A percentile compares a stretch with the other conserved stretches of the same genome.
Conservation (phyloP, 2,113 vertebrate genomes). For the Pandion haliaetus region DNA sequence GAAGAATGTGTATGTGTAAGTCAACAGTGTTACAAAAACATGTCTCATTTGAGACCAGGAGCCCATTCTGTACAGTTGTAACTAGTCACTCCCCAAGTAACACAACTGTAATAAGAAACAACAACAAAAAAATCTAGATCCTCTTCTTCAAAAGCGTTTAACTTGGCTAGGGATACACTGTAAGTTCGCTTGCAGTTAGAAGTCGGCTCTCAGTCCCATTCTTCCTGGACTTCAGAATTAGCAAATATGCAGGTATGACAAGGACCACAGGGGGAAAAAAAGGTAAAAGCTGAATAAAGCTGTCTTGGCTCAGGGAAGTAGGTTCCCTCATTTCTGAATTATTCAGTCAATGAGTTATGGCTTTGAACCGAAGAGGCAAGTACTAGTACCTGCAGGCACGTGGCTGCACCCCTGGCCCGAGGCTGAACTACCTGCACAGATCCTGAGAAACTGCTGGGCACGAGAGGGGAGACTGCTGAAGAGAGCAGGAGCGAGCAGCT, state of each 20-base stretch:
- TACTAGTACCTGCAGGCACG: rapidly evolving
- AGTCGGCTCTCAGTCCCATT: not conserved
- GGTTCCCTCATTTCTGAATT: not conserved
- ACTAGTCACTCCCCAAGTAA: not conserved
- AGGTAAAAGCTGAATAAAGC: not conserved
- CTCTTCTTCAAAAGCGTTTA: not conserved
- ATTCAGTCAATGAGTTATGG: not conserved
- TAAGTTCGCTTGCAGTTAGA: not conserved
- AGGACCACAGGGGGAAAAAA: not conserved
- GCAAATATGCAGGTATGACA: not conserved
- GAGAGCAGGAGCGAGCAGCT: not conserved
- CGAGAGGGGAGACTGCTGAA: not conserved
- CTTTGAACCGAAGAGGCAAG: not conserved
- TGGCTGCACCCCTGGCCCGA: not conserved
- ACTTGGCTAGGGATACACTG: not conserved
- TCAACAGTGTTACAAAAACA: not conserved
- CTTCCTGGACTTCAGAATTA: not conserved
- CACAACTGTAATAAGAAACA: not conserved
- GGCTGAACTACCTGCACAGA: not conserved
- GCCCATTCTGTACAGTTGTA: rapidly evolving
- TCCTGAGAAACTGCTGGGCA: not conserved
- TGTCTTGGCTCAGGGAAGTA: not conserved
- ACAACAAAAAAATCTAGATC: not conserved
- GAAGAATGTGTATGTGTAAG: rapidly evolving
- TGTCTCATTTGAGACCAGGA: rapidly evolving